Conservation (phyloP, 2,797 vertebrate genomes). For the Eutrigla gurnardus region DNA sequence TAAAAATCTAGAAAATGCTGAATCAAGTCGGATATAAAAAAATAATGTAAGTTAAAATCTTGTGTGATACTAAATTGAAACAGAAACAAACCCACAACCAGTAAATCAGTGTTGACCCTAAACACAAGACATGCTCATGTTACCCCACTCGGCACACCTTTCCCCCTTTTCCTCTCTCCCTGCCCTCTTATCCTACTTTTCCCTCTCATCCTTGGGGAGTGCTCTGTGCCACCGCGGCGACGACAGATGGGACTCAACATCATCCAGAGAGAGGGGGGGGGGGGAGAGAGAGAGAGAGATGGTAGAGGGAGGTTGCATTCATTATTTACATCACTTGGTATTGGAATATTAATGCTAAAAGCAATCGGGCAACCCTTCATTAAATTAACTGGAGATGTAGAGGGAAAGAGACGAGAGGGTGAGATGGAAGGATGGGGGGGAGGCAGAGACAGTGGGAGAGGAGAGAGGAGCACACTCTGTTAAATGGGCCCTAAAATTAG, state of each 20-base stretch:
- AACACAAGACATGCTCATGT: conserved; percentile 27
- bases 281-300: conserved; percentile 59
- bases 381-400: conserved; percentile 87
- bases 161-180: conserved; percentile 34
- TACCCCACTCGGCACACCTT: conserved; percentile 48
- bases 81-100: conserved; percentile 32
- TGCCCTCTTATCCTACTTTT: conserved; percentile 76
- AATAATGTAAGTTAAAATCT: neutral
- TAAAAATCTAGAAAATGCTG: neutral
- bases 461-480: conserved; percentile 75
- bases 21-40: neutral
- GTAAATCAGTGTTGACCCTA: conserved; percentile 50
- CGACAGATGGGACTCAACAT: conserved; percentile 87
- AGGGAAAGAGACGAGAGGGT: conserved; percentile 62
- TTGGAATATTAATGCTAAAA: conserved; percentile 96
- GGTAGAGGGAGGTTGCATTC: conserved; percentile 81
- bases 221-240: conserved; percentile 80
- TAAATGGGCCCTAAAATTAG: conserved; percentile 89
- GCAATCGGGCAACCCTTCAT: conserved; percentile 88
- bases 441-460: conserved; percentile 63
- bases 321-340: conserved; percentile 89
- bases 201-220: conserved; percentile 74
- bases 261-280: conserved; percentile 65
- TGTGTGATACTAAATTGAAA: neutral
- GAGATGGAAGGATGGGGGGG: conserved; percentile 48